Base-by-base conservation (phyloP, 2,888 invertebrate species). In the Sabatieria punctata region DNA sequence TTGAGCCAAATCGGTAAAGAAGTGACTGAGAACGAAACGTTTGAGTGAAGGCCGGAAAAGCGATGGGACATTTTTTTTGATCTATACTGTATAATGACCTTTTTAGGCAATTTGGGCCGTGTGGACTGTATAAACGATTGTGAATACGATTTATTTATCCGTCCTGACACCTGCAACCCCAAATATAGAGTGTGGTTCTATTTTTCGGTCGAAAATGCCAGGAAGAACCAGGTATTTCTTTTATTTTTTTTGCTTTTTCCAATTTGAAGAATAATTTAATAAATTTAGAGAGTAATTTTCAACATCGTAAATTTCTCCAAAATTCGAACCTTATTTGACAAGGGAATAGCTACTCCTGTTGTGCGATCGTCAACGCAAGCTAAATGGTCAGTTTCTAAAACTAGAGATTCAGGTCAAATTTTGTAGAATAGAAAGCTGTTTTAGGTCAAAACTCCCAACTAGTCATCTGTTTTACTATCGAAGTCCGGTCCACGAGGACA, bases 241-340 rank as follows among this genome's bases (percentile, higher is more conserved):
- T 38, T n/a, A 13, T 33, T 33, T 33, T 33, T n/a, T 33, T 13
- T 13, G 11, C 11, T 33, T 33, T 33, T 33, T 13, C n/a, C 11
- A 33, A 33, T 33, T 13, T 33, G n/a, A 33, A 33, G 13, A 33
- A 11, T 45, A 21, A 13, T 21, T 25, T 26, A 38, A 37, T 52
- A 47, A 33, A 61, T 77, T 48, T 74, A 85, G 83, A 77, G 86
- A 54, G 89, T 93, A 2, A 80, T 97, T 58, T 89, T 97, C 70
- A 91, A 93, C 67, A 78, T 97, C 49, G 88, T 95, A 1, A 97
- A 97, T 70, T 79, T 95, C 53, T 88, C 88, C 56, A 93, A 93
- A 68, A 79, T 78, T 52, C 77, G 81, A 53, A 89, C 85, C 57
- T 72, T 93, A 41, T 93, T 83, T 64, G 79, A 83, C 54, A 77